Conservation (phyloP, 2,113 vertebrate genomes). For the Pteronura brasiliensis region DNA sequence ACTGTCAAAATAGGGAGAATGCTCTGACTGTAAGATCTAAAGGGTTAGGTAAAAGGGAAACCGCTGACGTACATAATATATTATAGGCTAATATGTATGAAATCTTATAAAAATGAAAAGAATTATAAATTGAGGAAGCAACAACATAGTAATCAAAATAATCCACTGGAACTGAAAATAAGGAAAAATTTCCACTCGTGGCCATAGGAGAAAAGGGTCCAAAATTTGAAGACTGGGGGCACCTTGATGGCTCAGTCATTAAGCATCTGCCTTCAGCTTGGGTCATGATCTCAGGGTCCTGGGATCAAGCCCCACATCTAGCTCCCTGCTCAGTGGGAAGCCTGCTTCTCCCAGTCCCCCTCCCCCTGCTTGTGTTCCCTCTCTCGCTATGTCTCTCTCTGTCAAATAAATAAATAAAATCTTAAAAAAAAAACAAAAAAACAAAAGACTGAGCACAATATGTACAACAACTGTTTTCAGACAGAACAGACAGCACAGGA, state of each 20-base stretch:
- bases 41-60: not conserved
- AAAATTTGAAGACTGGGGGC: not conserved
- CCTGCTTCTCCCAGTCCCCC: too few species aligned
- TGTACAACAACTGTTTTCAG: not conserved
- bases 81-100: not conserved
- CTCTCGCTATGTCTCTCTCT: too few species aligned
- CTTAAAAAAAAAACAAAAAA: too few species aligned
- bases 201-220: not conserved
- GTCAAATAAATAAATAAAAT: too few species aligned
- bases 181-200: not conserved
- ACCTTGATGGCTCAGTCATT: too few species aligned
- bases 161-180: conserved; percentile 1
- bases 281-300: too few species aligned
- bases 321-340: too few species aligned
- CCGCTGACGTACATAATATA: not conserved
- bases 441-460: not conserved
- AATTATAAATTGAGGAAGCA: not conserved
- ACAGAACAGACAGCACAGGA: not conserved
- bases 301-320: too few species aligned
- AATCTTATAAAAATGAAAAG: not conserved
- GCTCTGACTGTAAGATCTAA: not conserved
- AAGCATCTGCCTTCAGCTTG: too few species aligned
- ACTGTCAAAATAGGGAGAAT: not conserved
- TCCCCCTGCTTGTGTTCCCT: too few species aligned
- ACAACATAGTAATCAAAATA: not conserved